phyloP scores from a whole-genome alignment of 2,888 invertebrate genomes.

The Macrophya annulata region DNA sequence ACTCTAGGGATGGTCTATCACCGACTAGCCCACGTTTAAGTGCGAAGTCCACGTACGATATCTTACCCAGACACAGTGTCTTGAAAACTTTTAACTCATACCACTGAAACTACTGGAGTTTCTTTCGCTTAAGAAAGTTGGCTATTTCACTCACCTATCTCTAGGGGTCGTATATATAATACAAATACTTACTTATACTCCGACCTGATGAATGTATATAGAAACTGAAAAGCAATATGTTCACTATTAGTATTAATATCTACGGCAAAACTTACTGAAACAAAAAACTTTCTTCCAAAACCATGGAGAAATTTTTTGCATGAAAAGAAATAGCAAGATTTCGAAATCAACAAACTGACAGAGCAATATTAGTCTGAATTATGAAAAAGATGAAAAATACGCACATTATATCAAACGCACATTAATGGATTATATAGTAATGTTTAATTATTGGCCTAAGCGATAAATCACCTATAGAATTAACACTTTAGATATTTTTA shows the following conservation, averaged over 20 bases:
- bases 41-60: conserved; percentile 34
- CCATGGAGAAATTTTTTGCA: background rate
- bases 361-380: background rate
- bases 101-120: conserved; percentile 10
- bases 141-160: conserved; percentile 32
- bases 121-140: conserved; percentile 44
- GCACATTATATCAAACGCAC: background rate
- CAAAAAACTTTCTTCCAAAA: background rate
- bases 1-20: background rate
- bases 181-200: conserved; percentile 4
- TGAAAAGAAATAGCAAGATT: background rate
- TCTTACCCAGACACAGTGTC: conserved; percentile 41
- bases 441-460: background rate
- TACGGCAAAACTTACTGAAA: background rate
- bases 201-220: conserved; percentile 30
- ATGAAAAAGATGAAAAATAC: background rate
- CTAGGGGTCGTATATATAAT: conserved; percentile 28
- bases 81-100: conserved; percentile 40
- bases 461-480: background rate
- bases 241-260: background rate
- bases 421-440: background rate
- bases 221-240: conserved; percentile 4
- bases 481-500: background rate
- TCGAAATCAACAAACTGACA: background rate
- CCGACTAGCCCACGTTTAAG: conserved; percentile 9